A percentile compares a stretch with the other conserved stretches of the same genome.
Evolutionary conservation across 2,113 vertebrate species (phyloP).

Genomic region (Pampusana beccarii): DNA sequence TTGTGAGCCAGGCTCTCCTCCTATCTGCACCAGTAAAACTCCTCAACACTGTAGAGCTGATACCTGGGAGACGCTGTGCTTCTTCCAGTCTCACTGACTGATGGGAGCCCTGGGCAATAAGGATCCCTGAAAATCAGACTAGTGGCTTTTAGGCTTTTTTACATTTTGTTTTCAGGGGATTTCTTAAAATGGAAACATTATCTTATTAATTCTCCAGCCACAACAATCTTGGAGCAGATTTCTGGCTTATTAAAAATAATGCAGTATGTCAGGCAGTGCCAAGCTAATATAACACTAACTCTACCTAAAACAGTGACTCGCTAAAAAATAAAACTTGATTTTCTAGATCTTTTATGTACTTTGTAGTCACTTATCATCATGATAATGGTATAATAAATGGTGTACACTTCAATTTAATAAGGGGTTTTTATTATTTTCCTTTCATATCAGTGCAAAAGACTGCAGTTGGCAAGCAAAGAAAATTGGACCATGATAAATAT

Average conservation of each 20-base stretch:
- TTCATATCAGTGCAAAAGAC: neutral
- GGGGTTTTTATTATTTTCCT: neutral
- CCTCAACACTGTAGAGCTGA: neutral
- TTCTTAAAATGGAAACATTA: slow-evolving; percentile 22
- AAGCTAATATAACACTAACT: neutral
- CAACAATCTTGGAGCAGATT: neutral
- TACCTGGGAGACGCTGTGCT: neutral
- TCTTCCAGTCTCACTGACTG: neutral
- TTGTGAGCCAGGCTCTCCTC: neutral
- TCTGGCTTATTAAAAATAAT: slow-evolving; percentile 10
- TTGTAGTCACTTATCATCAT: neutral
- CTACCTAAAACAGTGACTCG: neutral
- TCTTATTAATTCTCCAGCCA: neutral
- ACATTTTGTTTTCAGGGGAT: slow-evolving; percentile 19
- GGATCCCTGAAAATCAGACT: neutral
- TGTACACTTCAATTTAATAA: neutral
- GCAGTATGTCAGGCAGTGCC: neutral
- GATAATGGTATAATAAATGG: neutral
- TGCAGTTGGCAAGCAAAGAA: neutral
- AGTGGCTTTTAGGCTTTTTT: neutral
- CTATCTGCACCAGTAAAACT: neutral
- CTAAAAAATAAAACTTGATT: neutral
- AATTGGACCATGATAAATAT: neutral
- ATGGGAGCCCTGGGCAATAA: neutral
- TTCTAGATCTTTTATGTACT: neutral